These are phyloP conservation scores for Pogonomyrmex californicus DNA, from an alignment of 1,140 invertebrate species.

Conservation along the genomic window DNA sequence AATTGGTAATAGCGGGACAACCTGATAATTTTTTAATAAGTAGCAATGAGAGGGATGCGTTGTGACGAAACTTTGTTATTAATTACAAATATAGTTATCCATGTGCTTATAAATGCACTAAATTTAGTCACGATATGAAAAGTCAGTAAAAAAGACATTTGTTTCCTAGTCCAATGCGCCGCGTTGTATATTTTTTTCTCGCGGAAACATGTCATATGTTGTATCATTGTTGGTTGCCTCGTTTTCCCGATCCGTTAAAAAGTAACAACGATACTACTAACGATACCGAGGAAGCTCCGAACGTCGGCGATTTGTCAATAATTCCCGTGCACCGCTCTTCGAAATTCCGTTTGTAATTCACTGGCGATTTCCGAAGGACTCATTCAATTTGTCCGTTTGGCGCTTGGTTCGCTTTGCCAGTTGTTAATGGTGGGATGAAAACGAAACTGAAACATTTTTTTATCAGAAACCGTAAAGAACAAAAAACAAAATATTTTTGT, in stretches of 20 bases:
- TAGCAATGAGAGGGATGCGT: not conserved
- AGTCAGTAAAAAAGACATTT: constrained; percentile 79
- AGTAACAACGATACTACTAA: constrained; percentile 65
- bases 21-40: not conserved
- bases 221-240: constrained; percentile 57
- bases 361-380: constrained; percentile 25
- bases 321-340: constrained; percentile 11
- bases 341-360: constrained; percentile 32
- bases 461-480: not conserved
- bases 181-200: constrained; percentile 82
- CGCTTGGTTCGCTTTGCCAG: constrained; percentile 9
- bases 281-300: constrained; percentile 35
- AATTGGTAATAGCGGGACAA: not conserved
- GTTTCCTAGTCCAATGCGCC: constrained; percentile 70
- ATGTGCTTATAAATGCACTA: constrained; percentile 80
- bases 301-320: constrained; percentile 68
- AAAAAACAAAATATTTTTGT: not conserved
- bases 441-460: not conserved
- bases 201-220: constrained; percentile 78
- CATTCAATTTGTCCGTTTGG: constrained; percentile 9
- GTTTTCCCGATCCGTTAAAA: too few relatives aligned
- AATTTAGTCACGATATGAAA: constrained; percentile 82
- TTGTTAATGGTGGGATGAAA: constrained; percentile 10
- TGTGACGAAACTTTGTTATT: not conserved
- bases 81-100: constrained; percentile 80